Evolutionary conservation across 1,140 invertebrate genomes (phyloP), one percentile per base, ranked within the genome.

Genomic region (Drosophila busckii): DNA sequence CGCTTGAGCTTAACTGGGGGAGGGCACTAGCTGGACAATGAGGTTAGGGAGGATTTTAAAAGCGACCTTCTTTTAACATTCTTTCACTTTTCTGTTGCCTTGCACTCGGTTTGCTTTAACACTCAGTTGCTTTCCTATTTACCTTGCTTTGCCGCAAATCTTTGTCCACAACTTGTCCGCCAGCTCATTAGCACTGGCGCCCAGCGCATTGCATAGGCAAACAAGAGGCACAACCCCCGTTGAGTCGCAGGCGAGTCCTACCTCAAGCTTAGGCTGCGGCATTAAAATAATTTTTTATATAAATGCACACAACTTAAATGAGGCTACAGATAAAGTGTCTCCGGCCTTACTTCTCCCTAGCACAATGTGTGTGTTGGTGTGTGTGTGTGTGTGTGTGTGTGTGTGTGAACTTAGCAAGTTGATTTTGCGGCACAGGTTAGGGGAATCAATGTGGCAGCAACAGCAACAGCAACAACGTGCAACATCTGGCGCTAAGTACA

Each of bases 401-500:
- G 49, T 73, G 46, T 75, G 67, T 83, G 70, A 83, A 84, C 78
- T 83, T 83, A 70, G 67, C 40, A 84, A 78, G 63, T 84, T 84
- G 69, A 71, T 78, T 84, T 84, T 71, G 63, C 55, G 70, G 59
- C 55, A 78, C 61, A 60, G 42, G 71, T 56, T 54, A 58, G 61
- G 20, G 6, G 23, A 1, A 25, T 12, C 2, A 40, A 26, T 5
- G 38, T 3, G 8, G 7, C 46, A 56, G 34, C 50, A 31, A 48
- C 42, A 31, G 9, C 31, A 31, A 48, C 37, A 52, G 29, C 45
- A 56, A 46, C 37, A 63, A 75, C 70, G 71, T 70, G 76, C 75
- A 75, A 82, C 75, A 80, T 80, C 75, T 82, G 75, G 76, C 75
- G 69, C 73, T 82, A 82, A 80, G 73, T 82, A 80, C 64, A 82